A percentile compares a stretch with the other conserved stretches of the same genome.
phyloP scores from a whole-genome alignment of 1,140 invertebrate species.

The Ditylenchus dipsaci region DNA sequence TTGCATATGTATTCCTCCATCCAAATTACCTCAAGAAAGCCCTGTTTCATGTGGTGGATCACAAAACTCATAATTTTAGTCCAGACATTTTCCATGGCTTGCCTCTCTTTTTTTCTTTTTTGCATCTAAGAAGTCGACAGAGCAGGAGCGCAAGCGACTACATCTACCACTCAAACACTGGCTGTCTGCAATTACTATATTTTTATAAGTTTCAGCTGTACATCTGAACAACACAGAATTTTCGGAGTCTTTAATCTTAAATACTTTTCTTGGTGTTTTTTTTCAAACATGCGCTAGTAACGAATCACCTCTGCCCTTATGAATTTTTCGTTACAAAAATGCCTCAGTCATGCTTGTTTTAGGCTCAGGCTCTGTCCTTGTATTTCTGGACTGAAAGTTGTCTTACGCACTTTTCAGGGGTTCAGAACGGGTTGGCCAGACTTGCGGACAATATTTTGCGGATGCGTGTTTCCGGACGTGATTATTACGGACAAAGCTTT shows the following conservation, averaged over 20 bases:
- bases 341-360: no score
- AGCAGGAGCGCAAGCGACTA: background rate
- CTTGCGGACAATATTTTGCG: no score
- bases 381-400: no score
- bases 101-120: background rate
- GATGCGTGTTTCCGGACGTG: no score
- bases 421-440: no score
- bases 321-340: no score
- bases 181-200: background rate
- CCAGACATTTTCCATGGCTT: background rate
- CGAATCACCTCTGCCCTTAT: background rate
- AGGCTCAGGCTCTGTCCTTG: no score
- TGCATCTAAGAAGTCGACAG: no score
- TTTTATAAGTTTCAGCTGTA: background rate
- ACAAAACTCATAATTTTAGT: background rate
- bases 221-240: background rate
- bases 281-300: background rate
- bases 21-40: conserved; percentile 7
- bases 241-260: background rate
- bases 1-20: no score
- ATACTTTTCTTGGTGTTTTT: background rate
- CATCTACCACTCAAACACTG: background rate
- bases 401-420: no score
- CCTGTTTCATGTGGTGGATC: background rate
- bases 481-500: no score